phyloP scores from a whole-genome alignment of 2,113 vertebrate genomes.

The Rafetus swinhoei region DNA sequence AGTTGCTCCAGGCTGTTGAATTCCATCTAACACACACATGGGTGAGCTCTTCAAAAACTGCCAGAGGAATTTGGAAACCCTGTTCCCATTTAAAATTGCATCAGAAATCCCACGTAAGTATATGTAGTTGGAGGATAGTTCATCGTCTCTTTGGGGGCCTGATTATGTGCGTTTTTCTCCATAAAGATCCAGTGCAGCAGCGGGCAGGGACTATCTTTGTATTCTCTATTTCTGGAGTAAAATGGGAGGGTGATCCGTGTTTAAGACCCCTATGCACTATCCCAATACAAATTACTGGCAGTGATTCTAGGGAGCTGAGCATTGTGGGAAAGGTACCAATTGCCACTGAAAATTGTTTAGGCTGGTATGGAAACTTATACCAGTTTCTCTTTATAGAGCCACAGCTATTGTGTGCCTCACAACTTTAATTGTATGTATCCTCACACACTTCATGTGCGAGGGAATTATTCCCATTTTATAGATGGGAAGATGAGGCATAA shows the following conservation, averaged over 20 bases:
- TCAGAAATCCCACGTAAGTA: neutral
- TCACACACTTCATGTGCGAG: neutral
- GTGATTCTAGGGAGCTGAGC: neutral
- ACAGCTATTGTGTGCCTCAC: neutral
- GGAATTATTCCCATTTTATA: neutral
- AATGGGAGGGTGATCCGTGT: neutral
- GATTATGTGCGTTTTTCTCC: neutral
- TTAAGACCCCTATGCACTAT: neutral
- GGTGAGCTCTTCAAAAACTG: neutral
- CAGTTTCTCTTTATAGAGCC: neutral
- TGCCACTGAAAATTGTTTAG: neutral
- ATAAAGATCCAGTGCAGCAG: neutral
- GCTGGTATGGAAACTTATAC: neutral
- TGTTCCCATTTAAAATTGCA: neutral
- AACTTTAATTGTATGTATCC: neutral
- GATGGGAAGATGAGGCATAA: no score
- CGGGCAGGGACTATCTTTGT: neutral
- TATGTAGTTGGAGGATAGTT: neutral
- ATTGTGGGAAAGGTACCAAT: neutral
- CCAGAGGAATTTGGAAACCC: neutral
- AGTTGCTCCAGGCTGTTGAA: neutral
- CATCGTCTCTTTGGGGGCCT: neutral
- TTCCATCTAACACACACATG: neutral
- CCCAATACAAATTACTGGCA: neutral
- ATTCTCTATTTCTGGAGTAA: neutral